A percentile compares a stretch with the other conserved stretches of the same genome.
These are phyloP conservation scores for Epicampocera succincta DNA, from an alignment of 2,888 invertebrate species.

Conservation along the genomic window DNA sequence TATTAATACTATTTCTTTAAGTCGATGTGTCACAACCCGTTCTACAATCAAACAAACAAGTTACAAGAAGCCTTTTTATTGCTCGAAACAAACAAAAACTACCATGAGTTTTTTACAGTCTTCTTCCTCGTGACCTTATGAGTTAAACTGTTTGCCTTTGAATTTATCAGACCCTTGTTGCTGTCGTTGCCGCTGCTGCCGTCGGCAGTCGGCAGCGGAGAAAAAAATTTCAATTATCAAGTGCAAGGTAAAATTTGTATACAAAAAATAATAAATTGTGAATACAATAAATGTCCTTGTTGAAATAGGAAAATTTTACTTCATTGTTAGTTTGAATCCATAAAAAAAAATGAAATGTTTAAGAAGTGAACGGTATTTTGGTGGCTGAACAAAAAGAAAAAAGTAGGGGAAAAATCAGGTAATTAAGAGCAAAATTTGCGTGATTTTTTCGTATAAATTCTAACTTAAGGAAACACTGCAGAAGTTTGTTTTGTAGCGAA, in stretches of 20 bases:
- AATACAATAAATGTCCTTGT: constrained; percentile 65
- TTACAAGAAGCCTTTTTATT: constrained; percentile 16
- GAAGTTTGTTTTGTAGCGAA: not conserved
- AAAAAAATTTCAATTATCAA: constrained; percentile 64
- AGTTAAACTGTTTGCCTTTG: constrained; percentile 44
- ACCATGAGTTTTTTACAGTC: not conserved
- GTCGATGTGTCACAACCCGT: not conserved
- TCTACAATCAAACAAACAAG: not conserved
- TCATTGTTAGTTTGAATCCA: constrained; percentile 34
- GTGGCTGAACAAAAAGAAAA: constrained; percentile 16
- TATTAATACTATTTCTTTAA: too few species aligned
- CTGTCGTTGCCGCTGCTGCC: constrained; percentile 28
- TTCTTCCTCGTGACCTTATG: constrained; percentile 49
- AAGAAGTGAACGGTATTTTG: constrained; percentile 10
- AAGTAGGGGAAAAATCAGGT: not conserved
- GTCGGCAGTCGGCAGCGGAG: constrained; percentile 19
- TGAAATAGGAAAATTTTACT: constrained; percentile 33
- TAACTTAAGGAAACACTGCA: not conserved
- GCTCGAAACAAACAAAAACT: not conserved
- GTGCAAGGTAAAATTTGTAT: constrained; percentile 62
- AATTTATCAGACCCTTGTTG: constrained; percentile 43
- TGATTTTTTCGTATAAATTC: constrained; percentile 21
- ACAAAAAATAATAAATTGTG: constrained; percentile 49
- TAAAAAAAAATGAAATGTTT: constrained; percentile 20
- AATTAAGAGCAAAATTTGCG: constrained; percentile 15